Percentiles rank a stretch among this genome's conserved stretches.
Conservation (phyloP, 2,113 vertebrate species). For the Prionailurus viverrinus region DNA sequence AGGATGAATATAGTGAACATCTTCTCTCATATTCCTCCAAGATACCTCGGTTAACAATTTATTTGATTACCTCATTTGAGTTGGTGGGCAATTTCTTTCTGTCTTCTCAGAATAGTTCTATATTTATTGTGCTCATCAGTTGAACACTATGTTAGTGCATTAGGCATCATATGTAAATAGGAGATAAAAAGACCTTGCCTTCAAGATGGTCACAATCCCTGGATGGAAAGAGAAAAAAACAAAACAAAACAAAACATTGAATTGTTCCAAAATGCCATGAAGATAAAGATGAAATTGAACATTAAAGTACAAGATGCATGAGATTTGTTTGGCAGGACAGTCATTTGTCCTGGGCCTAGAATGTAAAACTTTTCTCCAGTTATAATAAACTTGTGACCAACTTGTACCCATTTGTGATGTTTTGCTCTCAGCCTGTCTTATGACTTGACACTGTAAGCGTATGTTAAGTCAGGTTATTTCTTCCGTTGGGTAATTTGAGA, state of each 20-base stretch:
- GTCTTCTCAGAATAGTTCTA: neutral
- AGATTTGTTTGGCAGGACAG: neutral
- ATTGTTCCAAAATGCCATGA: neutral
- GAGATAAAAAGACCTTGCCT: neutral
- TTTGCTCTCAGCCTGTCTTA: neutral
- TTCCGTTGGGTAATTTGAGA: neutral
- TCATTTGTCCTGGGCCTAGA: neutral
- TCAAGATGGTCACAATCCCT: neutral
- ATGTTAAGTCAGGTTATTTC: neutral
- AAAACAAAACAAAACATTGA: neutral
- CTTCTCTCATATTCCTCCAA: neutral
- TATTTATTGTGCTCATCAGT: neutral
- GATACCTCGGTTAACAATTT: neutral
- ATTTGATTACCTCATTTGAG: neutral
- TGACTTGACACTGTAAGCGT: neutral
- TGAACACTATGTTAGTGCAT: neutral
- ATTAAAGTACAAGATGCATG: neutral
- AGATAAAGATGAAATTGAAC: conserved; percentile 17
- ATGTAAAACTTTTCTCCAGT: neutral
- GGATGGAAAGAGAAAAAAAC: neutral
- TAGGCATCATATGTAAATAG: neutral
- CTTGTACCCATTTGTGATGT: neutral
- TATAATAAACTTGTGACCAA: neutral
- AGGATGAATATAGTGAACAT: neutral
- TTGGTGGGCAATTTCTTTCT: neutral